phyloP scores from a whole-genome alignment of 2,797 vertebrate genomes.

The Bothrops alternatus region DNA sequence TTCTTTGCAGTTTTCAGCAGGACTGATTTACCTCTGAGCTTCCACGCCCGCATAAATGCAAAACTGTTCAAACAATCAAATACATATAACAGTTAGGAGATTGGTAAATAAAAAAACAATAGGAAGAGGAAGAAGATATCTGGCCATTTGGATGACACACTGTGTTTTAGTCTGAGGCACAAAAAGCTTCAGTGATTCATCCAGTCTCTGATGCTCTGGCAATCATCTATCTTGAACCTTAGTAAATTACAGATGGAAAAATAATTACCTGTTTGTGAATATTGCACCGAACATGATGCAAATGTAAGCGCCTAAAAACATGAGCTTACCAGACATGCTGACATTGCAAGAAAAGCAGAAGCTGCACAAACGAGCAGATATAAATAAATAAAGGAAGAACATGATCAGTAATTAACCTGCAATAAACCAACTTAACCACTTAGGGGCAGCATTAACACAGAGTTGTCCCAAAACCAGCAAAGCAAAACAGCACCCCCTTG shows the following conservation, averaged over 20 bases:
- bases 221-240: conserved; percentile 21
- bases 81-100: conserved; percentile 33
- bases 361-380: neutral
- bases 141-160: conserved; percentile 36
- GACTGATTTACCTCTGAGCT: neutral
- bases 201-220: conserved; percentile 22
- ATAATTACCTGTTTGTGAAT: conserved; percentile 37
- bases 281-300: conserved; percentile 35
- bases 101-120: conserved; percentile 53
- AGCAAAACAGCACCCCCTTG: conserved; percentile 24
- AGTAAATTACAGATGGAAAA: conserved; percentile 31
- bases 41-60: neutral
- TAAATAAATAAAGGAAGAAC: conserved; percentile 55
- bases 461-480: conserved; percentile 52
- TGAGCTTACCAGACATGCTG: conserved; percentile 4
- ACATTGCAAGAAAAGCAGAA: conserved; percentile 37
- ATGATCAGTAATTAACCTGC: conserved; percentile 70
- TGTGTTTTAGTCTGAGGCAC: conserved; percentile 16
- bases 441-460: conserved; percentile 82
- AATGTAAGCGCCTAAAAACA: conserved; percentile 27
- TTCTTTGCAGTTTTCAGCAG: neutral
- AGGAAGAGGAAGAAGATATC: conserved; percentile 34
- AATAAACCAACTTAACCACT: conserved; percentile 83
- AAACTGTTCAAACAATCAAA: conserved; percentile 23
- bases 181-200: conserved; percentile 25